A percentile compares a stretch with the other conserved stretches of the same genome.
These are phyloP conservation scores for Rhyacophila evoluta DNA, from an alignment of 2,888 invertebrate species.

Conservation along the genomic window DNA sequence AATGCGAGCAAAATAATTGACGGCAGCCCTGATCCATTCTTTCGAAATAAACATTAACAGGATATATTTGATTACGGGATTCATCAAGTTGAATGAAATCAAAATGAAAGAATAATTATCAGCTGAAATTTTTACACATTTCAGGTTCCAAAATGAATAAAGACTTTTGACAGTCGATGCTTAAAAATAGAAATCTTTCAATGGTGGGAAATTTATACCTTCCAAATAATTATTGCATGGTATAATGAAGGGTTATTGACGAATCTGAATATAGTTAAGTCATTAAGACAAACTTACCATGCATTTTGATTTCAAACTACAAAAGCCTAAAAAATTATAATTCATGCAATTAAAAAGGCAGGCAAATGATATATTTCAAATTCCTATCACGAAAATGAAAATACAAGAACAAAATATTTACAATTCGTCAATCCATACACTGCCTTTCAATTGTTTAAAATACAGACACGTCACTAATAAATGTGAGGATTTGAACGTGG, in stretches of 20 bases:
- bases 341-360: not conserved
- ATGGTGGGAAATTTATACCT: constrained; percentile 1
- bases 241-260: not conserved
- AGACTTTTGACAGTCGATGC: not conserved
- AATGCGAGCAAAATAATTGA: too few relatives aligned
- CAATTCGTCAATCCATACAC: not conserved
- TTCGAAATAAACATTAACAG: too few relatives aligned
- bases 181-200: not conserved
- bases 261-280: too few relatives aligned
- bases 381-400: not conserved
- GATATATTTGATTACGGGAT: too few relatives aligned
- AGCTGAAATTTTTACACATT: too few relatives aligned
- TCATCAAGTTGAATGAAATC: too few relatives aligned
- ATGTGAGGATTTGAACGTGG: not conserved
- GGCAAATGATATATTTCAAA: not conserved
- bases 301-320: not conserved
- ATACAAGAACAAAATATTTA: not conserved
- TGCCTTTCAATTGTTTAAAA: not conserved
- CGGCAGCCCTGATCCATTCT: too few relatives aligned
- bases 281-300: too few relatives aligned
- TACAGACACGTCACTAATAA: not conserved
- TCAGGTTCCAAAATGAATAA: too few relatives aligned
- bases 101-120: too few relatives aligned
- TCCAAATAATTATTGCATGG: not conserved
- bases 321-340: not conserved